A percentile compares a stretch with the other conserved stretches of the same genome.
phyloP scores from a whole-genome alignment of 2,797 vertebrate species.

The Tachyglossus aculeatus region DNA sequence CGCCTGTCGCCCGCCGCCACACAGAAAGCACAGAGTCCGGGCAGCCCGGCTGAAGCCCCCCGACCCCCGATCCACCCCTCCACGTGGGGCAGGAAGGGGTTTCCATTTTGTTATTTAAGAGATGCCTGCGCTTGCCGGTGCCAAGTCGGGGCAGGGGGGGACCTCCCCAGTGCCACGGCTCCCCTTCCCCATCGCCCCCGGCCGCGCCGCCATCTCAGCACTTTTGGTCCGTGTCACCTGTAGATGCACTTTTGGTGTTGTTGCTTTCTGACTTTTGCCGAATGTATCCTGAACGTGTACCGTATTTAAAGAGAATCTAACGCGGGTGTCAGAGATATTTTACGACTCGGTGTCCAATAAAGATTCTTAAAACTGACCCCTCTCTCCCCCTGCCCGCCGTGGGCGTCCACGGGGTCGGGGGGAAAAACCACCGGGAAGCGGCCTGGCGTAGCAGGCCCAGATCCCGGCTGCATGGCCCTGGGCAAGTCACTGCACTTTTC shows the following conservation, averaged over 20 bases:
- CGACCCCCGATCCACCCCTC: constrained; percentile 20
- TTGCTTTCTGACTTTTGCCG: constrained; percentile 71
- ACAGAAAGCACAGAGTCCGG: too few species aligned
- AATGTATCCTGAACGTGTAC: constrained; percentile 72
- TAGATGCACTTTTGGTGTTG: constrained; percentile 76
- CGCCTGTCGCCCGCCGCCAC: too few species aligned
- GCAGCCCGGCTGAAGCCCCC: neutral
- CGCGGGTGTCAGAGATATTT: constrained; percentile 61
- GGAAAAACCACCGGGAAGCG: too few species aligned
- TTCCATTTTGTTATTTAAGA: constrained; percentile 43
- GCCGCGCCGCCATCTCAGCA: constrained; percentile 59
- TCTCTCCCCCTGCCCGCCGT: too few species aligned
- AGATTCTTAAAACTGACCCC: constrained; percentile 64
- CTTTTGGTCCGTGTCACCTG: constrained; percentile 68
- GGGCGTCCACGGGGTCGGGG: too few species aligned
- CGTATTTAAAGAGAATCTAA: constrained; percentile 67
- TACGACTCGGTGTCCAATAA: constrained; percentile 72
- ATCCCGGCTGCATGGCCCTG: too few species aligned
- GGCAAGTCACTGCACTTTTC: too few species aligned
- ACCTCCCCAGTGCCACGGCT: constrained; percentile 37
- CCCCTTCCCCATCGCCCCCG: constrained; percentile 27
- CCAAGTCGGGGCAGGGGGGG: too few species aligned
- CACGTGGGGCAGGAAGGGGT: constrained; percentile 14
- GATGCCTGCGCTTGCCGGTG: constrained; percentile 58
- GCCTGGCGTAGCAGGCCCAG: too few species aligned